These are phyloP conservation scores for Phenganax stokvisi DNA, from an alignment of 92 coral and sea anemone genomes.

Conservation along the genomic window DNA sequence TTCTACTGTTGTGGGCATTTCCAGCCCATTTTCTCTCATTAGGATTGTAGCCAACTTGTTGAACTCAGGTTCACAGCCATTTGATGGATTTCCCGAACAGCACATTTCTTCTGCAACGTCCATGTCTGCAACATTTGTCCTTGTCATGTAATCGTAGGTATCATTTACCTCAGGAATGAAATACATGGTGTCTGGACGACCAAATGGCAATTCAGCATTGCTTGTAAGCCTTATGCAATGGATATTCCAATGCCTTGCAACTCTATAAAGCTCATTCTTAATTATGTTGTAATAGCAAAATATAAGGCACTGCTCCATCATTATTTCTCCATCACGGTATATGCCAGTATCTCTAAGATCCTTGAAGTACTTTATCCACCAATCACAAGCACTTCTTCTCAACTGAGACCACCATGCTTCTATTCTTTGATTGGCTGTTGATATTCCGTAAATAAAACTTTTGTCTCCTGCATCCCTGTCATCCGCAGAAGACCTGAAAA, in stretches of 20 bases:
- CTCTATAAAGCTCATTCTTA: slow-evolving; percentile 25
- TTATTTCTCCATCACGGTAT: slow-evolving; percentile 21
- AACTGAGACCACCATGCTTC: slow-evolving; percentile 33
- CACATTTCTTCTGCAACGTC: slow-evolving; percentile 17
- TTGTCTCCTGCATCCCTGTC: neutral
- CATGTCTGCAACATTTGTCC: slow-evolving; percentile 19
- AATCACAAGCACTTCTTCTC: slow-evolving; percentile 2
- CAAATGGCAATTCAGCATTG: slow-evolving; percentile 30
- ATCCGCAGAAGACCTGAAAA: slow-evolving; percentile 27
- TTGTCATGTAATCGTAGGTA: slow-evolving; percentile 18
- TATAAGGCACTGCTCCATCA: slow-evolving; percentile 26
- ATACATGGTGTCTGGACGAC: slow-evolving; percentile 34
- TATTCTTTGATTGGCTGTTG: slow-evolving; percentile 18
- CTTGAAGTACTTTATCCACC: slow-evolving; percentile 26
- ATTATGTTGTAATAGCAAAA: slow-evolving; percentile 22
- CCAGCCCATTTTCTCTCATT: slow-evolving; percentile 27
- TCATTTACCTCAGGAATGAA: slow-evolving; percentile 26
- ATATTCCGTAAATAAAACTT: neutral
- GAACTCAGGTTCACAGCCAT: slow-evolving; percentile 6
- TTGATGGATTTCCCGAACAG: neutral
- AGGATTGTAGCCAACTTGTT: neutral
- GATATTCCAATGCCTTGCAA: slow-evolving; percentile 27
- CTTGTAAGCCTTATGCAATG: slow-evolving; percentile 29
- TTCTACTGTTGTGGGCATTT: slow-evolving; percentile 36
- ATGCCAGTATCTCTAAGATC: slow-evolving; percentile 30